phyloP scores from a whole-genome alignment of 2,888 invertebrate genomes.

The Idaea biselata region DNA sequence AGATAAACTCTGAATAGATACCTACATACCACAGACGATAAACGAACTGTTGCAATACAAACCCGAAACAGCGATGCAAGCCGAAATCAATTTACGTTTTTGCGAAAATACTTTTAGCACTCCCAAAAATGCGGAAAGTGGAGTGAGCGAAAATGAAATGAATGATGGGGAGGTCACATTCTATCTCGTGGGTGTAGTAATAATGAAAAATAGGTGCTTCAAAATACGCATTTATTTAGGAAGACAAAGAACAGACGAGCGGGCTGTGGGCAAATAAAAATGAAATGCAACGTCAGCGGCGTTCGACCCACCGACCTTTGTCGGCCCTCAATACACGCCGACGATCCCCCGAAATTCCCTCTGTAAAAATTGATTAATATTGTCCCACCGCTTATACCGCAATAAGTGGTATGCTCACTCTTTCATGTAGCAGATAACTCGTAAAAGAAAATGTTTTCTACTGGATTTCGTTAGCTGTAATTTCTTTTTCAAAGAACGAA shows the following conservation, averaged over 20 bases:
- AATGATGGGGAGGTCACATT: slow-evolving; percentile 42
- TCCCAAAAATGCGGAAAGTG: slow-evolving; percentile 26
- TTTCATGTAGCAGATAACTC: slow-evolving; percentile 48
- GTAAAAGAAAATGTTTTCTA: slow-evolving; percentile 56
- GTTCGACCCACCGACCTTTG: slow-evolving; percentile 60
- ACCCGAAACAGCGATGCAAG: slow-evolving; percentile 16
- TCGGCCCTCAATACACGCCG: slow-evolving; percentile 40
- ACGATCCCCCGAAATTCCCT: slow-evolving; percentile 60
- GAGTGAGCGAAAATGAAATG: slow-evolving; percentile 33
- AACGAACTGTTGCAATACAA: slow-evolving; percentile 14
- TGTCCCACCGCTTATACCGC: slow-evolving; percentile 56
- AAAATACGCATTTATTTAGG: slow-evolving; percentile 66
- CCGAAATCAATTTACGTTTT: slow-evolving; percentile 35
- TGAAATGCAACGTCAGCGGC: slow-evolving; percentile 71
- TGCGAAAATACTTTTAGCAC: slow-evolving; percentile 25
- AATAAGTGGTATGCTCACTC: slow-evolving; percentile 57
- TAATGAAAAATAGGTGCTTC: slow-evolving; percentile 63
- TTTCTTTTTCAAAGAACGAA: slow-evolving; percentile 45
- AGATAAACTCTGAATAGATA: slow-evolving; percentile 35
- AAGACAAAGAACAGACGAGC: slow-evolving; percentile 65
- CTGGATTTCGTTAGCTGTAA: slow-evolving; percentile 46
- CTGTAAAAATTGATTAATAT: slow-evolving; percentile 75
- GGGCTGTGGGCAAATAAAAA: slow-evolving; percentile 65
- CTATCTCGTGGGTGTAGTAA: slow-evolving; percentile 48
- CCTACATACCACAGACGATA: slow-evolving; percentile 12